A percentile compares a stretch with the other conserved stretches of the same genome.
These are phyloP conservation scores for Drosophila parthenogenetica DNA, from an alignment of 2,888 invertebrate genomes.

Conservation along the genomic window DNA sequence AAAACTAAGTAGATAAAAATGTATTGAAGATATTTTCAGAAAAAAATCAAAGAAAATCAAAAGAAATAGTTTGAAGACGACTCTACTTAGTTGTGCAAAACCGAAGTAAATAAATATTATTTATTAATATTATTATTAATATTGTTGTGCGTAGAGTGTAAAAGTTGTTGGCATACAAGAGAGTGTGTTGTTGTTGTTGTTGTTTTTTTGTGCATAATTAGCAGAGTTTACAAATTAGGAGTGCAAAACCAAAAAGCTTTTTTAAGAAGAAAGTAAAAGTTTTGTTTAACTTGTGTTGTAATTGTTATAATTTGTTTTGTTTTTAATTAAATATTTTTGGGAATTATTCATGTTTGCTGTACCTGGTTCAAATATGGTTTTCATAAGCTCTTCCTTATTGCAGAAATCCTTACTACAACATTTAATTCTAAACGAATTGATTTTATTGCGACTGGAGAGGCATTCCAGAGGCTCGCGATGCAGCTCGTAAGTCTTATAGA, in stretches of 20 bases:
- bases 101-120: conserved; percentile 33
- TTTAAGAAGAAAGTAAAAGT: conserved; percentile 28
- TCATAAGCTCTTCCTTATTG: conserved; percentile 85
- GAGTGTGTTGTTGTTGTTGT: conserved; percentile 36
- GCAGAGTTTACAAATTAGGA: conserved; percentile 38
- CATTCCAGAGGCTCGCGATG: conserved; percentile 85
- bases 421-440: conserved; percentile 83
- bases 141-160: conserved; percentile 22
- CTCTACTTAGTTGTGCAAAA: conserved; percentile 45
- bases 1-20: conserved; percentile 38
- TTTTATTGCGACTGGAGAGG: conserved; percentile 84
- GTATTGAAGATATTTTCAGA: conserved; percentile 3
- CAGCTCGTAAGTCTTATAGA: conserved; percentile 84
- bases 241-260: conserved; percentile 54
- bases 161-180: conserved; percentile 39
- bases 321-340: conserved; percentile 33
- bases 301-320: conserved; percentile 44
- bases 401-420: conserved; percentile 85
- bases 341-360: conserved; percentile 55
- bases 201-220: conserved; percentile 59
- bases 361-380: conserved; percentile 84
- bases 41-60: conserved; percentile 12
- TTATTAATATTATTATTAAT: conserved; percentile 33
- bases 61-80: conserved; percentile 21
- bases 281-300: conserved; percentile 46